Conservation (phyloP, 92 coral and sea anemone genomes). For the Porites evermanni region DNA sequence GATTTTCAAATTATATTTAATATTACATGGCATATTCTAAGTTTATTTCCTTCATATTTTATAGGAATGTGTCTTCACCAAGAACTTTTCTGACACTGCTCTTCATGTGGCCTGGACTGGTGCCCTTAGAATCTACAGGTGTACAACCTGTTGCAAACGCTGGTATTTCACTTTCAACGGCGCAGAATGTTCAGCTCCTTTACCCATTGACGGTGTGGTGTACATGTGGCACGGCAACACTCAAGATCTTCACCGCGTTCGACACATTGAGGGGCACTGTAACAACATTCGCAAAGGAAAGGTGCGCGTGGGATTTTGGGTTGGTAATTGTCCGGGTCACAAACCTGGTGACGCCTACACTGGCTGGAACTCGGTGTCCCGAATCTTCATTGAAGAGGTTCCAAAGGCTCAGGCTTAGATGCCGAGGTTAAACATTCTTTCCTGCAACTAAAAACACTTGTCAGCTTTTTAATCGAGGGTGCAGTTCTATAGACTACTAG, state of each 20-base stretch:
- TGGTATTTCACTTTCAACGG: conserved; percentile 63
- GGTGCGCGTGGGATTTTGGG: conserved; percentile 47
- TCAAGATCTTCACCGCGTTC: conserved; percentile 38
- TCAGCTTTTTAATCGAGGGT: too few relatives aligned
- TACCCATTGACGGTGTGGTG: conserved; percentile 52
- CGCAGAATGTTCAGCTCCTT: conserved; percentile 46
- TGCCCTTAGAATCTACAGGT: not conserved
- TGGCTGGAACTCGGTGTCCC: conserved; percentile 12
- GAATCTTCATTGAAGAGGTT: conserved; percentile 34
- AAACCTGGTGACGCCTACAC: conserved; percentile 12
- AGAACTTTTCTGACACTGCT: conserved; percentile 7
- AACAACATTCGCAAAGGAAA: conserved; percentile 39
- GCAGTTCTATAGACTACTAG: too few relatives aligned
- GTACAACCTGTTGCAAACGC: conserved; percentile 38
- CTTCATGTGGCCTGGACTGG: conserved; percentile 40
- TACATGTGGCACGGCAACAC: conserved; percentile 3
- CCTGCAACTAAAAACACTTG: too few relatives aligned
- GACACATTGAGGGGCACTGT: conserved; percentile 59
- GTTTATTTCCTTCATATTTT: not conserved
- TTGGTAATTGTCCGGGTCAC: conserved; percentile 32
- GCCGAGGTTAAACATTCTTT: too few relatives aligned
- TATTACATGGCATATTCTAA: too few relatives aligned
- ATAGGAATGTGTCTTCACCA: conserved; percentile 33
- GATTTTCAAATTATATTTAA: not conserved
- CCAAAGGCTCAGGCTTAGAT: conserved; percentile 4